phyloP scores from a whole-genome alignment of 1,140 invertebrate genomes.

The Adoxophyes honmai region DNA sequence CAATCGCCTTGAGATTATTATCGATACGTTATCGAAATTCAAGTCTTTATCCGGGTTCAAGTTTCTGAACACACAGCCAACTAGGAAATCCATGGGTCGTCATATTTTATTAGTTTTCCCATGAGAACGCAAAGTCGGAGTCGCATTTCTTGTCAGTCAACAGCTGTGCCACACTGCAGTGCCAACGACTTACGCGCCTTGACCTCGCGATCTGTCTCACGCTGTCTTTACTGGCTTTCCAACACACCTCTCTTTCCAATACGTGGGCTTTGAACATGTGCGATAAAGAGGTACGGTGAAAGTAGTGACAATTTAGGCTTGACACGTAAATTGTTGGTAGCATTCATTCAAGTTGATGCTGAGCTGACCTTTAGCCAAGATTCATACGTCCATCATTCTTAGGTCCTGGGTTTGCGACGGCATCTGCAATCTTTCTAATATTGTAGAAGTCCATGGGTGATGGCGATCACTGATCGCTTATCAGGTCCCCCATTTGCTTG shows the following conservation, averaged over 20 bases:
- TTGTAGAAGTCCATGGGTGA: too few relatives aligned
- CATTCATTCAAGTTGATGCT: neutral
- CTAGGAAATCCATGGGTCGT: too few relatives aligned
- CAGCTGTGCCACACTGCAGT: conserved; percentile 40
- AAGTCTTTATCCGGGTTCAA: too few relatives aligned
- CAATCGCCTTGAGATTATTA: too few relatives aligned
- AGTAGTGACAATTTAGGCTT: neutral
- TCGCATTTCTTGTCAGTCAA: conserved; percentile 5
- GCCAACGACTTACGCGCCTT: conserved; percentile 59
- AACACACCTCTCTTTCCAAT: neutral
- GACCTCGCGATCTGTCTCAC: conserved; percentile 45
- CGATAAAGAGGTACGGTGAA: neutral
- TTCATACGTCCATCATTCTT: too few relatives aligned
- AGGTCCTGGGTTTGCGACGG: too few relatives aligned
- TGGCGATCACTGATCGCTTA: too few relatives aligned
- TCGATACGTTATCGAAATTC: too few relatives aligned
- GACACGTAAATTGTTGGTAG: neutral
- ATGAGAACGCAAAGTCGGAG: neutral
- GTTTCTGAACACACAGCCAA: too few relatives aligned
- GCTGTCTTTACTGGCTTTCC: conserved; percentile 21
- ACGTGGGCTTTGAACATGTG: neutral
- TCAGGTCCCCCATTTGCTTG: too few relatives aligned
- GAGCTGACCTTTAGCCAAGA: neutral
- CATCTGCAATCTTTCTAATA: too few relatives aligned
- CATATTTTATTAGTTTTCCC: too few relatives aligned